Conservation (phyloP, 30 jellyfish, hydroid and myxozoan genomes). For the Mastigias papua region DNA sequence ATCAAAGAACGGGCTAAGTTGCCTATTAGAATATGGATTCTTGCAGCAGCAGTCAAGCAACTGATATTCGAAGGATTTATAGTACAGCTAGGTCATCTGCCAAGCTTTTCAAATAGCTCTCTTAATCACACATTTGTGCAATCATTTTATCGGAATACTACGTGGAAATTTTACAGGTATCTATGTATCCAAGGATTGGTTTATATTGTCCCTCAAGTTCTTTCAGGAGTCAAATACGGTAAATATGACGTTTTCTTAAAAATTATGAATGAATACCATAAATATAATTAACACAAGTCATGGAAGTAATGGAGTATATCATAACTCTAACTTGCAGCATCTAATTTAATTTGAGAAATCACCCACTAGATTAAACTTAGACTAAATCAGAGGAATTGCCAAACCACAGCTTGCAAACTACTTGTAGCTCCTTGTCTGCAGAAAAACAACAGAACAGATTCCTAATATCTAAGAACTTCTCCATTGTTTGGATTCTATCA, state of each 20-base stretch:
- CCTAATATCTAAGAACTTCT: no score
- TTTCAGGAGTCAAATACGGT: conserved; percentile 9
- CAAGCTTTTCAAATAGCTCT: conserved; percentile 22
- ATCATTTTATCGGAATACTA: not conserved
- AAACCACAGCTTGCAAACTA: no score
- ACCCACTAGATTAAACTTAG: no score
- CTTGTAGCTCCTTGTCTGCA: no score
- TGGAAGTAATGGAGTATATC: no score
- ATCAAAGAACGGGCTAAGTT: not conserved
- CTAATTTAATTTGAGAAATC: no score
- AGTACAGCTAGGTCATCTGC: not conserved
- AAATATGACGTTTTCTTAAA: not conserved
- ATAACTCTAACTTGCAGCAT: no score
- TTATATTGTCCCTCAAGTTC: conserved; percentile 14
- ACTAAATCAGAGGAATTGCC: no score
- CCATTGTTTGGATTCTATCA: no score
- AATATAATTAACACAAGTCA: no score
- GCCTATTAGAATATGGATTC: not conserved
- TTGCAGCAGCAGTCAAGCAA: not conserved
- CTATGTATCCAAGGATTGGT: not conserved
- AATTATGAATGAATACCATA: no score
- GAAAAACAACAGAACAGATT: no score
- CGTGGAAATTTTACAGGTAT: conserved; percentile 1
- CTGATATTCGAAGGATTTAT: conserved; percentile 9
- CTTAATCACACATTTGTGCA: not conserved